Evolutionary conservation across 2,797 vertebrate genomes (phyloP).

Genomic region (Nothura maculosa): DNA sequence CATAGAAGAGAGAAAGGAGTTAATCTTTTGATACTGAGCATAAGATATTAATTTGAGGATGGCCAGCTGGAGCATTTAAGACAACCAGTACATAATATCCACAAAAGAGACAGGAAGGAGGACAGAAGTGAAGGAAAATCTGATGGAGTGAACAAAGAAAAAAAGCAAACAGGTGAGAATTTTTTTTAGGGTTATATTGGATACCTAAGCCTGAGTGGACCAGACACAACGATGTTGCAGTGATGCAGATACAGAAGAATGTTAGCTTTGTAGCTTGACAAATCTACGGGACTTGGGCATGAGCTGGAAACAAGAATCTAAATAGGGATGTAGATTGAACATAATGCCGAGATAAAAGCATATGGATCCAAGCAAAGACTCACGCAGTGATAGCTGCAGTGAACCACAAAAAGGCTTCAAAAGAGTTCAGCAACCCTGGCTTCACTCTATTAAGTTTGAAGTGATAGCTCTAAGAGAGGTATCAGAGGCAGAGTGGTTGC

Average conservation of each 20-base stretch:
- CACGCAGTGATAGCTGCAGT: not conserved
- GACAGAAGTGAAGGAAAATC: not conserved
- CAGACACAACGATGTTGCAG: not conserved
- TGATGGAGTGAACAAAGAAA: no score
- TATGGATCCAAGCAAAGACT: not conserved
- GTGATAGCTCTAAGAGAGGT: not conserved
- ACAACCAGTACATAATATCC: not conserved
- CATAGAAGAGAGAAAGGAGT: not conserved
- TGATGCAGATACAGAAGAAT: not conserved
- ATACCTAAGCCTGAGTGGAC: not conserved
- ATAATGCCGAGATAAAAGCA: not conserved
- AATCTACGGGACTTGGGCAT: rapidly evolving
- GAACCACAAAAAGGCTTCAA: not conserved
- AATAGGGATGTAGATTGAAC: not conserved
- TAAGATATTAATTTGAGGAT: not conserved
- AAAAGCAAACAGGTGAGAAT: not conserved
- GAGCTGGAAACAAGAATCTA: not conserved
- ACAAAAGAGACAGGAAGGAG: not conserved
- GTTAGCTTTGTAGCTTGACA: not conserved
- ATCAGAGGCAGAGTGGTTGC: not conserved
- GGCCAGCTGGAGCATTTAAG: not conserved
- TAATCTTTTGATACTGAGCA: rapidly evolving
- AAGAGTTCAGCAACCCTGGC: not conserved
- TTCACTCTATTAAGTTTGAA: not conserved
- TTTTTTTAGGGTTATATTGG: not conserved